Evolutionary conservation across 2,888 invertebrate genomes (phyloP), one percentile per base, ranked within the genome.

Genomic region (Dyspetes luteomarginatus): DNA sequence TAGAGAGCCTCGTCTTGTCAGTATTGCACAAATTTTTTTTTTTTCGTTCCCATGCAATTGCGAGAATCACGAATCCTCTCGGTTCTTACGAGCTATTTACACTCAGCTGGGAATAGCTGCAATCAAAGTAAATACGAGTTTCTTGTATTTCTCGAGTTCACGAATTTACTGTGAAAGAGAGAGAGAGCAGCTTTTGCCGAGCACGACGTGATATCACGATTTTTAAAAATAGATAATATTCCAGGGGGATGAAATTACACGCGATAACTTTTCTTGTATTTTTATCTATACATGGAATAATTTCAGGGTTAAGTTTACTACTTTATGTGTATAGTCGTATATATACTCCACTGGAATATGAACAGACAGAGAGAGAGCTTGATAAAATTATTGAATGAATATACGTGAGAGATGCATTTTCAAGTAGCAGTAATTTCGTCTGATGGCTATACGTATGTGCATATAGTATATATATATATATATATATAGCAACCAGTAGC

Each of bases 321-420:
- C 30, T 73, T 81, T 65, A 73, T 68, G 68, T 12, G 48, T 30
- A 24, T 58, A 28, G 30, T 55, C 7, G 15, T 19, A n/a, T 60
- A 30, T 19, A n/a, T 60, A 30, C 52, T 50, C 22, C 4, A n/a
- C 7, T 19, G 30, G 28, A 41, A 19, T n/a, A 5, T 30, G 22
- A 72, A 36, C 12, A 15, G 45, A 7, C 2, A 12, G 43, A 17
- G 41, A n/a, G 17, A 17, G 22, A 41, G n/a, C 12, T 50, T 56
- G 52, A 76, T 79, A 62, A 48, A 81, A 81, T 76, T 75, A 62
- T 80, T 62, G 60, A 80, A 67, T 76, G 52, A 76, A 76, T 65
- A 50, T 58, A 58, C 24, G 48, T 3, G n/a, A 36, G 55, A 65
- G 65, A 71, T 76, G 80, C 65, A 76, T 72, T 76, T 80, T 71